Conservation (phyloP, 2,797 vertebrate species). For the Diglossa cyanea region DNA sequence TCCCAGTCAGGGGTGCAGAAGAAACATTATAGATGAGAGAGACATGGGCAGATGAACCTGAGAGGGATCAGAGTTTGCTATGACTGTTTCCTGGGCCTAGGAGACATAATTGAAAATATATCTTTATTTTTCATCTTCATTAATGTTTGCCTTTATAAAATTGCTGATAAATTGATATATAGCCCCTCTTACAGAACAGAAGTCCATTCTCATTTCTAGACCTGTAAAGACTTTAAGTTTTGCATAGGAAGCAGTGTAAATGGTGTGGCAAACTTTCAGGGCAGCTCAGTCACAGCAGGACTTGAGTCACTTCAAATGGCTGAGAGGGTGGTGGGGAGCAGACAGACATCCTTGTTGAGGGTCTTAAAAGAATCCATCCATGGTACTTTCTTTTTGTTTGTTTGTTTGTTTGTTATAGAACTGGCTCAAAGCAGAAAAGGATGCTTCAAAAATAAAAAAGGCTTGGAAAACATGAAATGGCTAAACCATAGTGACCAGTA, state of each 20-base stretch:
- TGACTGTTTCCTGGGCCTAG: background rate
- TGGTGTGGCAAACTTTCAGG: background rate
- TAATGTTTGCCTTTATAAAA: background rate
- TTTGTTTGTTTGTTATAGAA: background rate
- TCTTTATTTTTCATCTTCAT: background rate
- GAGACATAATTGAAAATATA: background rate
- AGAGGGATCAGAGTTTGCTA: background rate
- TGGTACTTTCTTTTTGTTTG: background rate
- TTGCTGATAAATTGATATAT: background rate
- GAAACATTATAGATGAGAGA: background rate
- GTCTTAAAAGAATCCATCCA: background rate
- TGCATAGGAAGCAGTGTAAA: background rate
- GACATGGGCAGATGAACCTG: background rate
- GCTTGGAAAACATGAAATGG: background rate
- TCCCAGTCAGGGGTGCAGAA: background rate
- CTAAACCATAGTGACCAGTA: background rate
- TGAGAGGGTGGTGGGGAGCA: background rate
- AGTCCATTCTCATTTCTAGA: background rate
- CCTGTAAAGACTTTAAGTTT: background rate
- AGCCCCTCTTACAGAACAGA: background rate
- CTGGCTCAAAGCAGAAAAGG: background rate
- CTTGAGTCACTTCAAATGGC: background rate
- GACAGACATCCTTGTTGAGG: background rate
- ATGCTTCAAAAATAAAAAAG: background rate
- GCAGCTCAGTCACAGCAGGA: background rate